Conservation (phyloP, 2,113 vertebrate species). For the Rafetus swinhoei region DNA sequence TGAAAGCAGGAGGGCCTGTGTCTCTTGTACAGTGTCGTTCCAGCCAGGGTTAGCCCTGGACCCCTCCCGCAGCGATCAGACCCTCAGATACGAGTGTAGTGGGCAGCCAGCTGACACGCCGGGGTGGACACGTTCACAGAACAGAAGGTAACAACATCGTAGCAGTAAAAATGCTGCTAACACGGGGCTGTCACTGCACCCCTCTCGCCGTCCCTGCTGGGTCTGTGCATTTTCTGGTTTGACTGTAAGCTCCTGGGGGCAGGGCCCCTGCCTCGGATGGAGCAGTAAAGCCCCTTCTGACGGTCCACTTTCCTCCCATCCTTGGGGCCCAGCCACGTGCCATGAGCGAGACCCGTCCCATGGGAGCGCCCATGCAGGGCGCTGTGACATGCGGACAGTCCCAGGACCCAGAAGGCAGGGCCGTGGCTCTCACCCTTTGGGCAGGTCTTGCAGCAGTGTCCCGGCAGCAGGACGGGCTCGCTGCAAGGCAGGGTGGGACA, state of each 20-base stretch:
- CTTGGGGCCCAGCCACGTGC: neutral
- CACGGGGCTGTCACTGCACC: too few species aligned
- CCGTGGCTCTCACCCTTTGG: conserved; percentile 84
- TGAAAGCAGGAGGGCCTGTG: neutral
- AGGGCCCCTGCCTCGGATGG: neutral
- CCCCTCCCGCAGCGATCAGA: neutral
- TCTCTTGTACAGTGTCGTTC: neutral
- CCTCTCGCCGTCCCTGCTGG: too few species aligned
- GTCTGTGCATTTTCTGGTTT: neutral
- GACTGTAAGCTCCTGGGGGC: too few species aligned
- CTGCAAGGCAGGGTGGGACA: conserved; percentile 86
- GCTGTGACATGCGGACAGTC: neutral
- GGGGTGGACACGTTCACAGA: neutral
- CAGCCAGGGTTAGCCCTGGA: neutral
- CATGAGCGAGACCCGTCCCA: neutral
- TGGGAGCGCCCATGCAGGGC: neutral
- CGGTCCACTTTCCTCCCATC: neutral
- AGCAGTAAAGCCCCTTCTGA: neutral
- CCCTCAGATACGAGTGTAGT: neutral
- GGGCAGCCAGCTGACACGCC: neutral
- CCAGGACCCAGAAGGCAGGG: neutral
- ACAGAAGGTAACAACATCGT: neutral
- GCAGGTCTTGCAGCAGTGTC: conserved; percentile 95
- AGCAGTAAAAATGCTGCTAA: neutral
- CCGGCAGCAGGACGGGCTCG: conserved; percentile 85